Percentiles rank a stretch among this genome's conserved stretches.
Conservation (phyloP, 2,797 vertebrate species). For the Champsocephalus gunnari region DNA sequence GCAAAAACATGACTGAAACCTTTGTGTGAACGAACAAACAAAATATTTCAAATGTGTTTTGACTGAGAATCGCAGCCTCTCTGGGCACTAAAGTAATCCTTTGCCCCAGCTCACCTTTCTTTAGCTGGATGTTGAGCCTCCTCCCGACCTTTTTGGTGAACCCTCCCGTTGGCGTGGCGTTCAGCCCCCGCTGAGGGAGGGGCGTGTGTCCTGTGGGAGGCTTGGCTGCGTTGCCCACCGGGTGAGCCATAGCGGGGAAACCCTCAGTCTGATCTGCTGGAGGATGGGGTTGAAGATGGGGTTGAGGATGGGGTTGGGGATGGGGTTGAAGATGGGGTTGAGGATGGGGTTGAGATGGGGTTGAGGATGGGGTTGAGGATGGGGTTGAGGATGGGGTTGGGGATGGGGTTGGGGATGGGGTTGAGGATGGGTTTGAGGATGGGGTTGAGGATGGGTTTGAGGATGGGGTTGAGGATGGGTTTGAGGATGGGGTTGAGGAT, state of each 20-base stretch:
- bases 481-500: no score
- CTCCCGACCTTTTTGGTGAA: slow-evolving; percentile 91
- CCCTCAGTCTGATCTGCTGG: slow-evolving; percentile 49
- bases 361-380: no score
- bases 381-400: no score
- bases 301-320: slow-evolving; percentile 61
- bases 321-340: no score
- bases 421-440: no score
- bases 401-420: no score
- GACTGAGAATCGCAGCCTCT: neutral
- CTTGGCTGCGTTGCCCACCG: slow-evolving; percentile 87
- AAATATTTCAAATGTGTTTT: no score
- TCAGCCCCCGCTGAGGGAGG: slow-evolving; percentile 85
- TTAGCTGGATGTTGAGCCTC: slow-evolving; percentile 92
- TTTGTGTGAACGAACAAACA: no score
- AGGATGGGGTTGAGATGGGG: no score
- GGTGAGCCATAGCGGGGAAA: slow-evolving; percentile 51
- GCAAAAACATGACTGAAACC: no score
- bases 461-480: no score
- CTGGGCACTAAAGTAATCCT: neutral
- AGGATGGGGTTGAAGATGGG: slow-evolving; percentile 48
- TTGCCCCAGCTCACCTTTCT: slow-evolving; percentile 92
- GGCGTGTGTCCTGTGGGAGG: slow-evolving; percentile 86
- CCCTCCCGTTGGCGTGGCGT: slow-evolving; percentile 78
- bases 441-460: no score